Percentiles rank a stretch among this genome's conserved stretches.
Conservation (phyloP, 2,113 vertebrate genomes). For the Labeo catla region DNA sequence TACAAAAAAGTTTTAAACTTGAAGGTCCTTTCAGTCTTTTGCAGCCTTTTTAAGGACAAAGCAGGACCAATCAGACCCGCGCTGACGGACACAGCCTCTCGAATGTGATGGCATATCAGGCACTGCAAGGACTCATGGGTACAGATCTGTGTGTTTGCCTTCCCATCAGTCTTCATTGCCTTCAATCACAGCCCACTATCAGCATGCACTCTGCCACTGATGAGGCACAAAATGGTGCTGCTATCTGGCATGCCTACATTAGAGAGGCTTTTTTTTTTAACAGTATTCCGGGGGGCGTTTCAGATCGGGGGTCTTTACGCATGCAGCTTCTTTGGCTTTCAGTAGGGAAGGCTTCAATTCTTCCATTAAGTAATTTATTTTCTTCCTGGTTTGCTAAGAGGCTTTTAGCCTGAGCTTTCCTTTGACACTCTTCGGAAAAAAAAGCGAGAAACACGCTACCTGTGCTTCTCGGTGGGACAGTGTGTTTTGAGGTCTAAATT, state of each 20-base stretch:
- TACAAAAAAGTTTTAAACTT: constrained; percentile 26
- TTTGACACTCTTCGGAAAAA: constrained; percentile 62
- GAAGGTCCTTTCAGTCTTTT: constrained; percentile 16
- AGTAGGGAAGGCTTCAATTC: constrained; percentile 57
- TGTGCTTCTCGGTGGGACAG: constrained; percentile 51
- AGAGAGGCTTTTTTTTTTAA: constrained; percentile 58
- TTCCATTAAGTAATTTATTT: constrained; percentile 78
- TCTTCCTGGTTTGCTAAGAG: constrained; percentile 72
- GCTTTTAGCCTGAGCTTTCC: constrained; percentile 75
- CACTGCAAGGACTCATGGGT: constrained; percentile 10
- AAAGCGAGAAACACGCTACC: constrained; percentile 47
- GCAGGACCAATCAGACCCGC: constrained; percentile 20
- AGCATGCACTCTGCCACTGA: constrained; percentile 58
- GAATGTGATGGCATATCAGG: constrained; percentile 7
- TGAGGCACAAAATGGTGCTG: constrained; percentile 55
- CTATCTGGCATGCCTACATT: constrained; percentile 65
- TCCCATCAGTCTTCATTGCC: constrained; percentile 53
- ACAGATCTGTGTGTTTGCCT: constrained; percentile 38
- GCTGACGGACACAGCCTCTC: constrained; percentile 15
- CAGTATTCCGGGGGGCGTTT: constrained; percentile 54
- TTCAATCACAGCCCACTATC: constrained; percentile 58
- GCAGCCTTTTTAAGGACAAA: neutral
- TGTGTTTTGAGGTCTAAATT: constrained; percentile 56
- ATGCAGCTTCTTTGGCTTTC: constrained; percentile 63
- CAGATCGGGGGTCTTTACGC: constrained; percentile 49